Conservation (phyloP, 2,888 invertebrate species). For the Drosophila atripex region DNA sequence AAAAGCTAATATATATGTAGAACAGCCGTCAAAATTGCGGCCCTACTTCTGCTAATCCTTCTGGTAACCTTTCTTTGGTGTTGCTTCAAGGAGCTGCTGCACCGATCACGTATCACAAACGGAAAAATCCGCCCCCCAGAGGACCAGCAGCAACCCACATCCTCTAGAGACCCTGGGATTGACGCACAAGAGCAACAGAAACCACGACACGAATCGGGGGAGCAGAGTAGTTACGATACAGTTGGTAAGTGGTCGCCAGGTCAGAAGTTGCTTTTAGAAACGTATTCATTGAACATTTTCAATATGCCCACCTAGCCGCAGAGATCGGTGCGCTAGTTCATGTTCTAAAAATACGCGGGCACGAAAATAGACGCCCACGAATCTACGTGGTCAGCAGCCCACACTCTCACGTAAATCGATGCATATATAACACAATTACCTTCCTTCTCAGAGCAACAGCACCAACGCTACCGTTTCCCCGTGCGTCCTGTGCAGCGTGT, state of each 20-base stretch:
- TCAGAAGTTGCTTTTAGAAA: background rate
- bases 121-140: conserved; percentile 25
- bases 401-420: conserved; percentile 28
- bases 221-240: conserved; percentile 59
- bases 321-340: conserved; percentile 67
- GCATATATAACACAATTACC: conserved; percentile 27
- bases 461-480: conserved; percentile 83
- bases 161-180: conserved; percentile 24
- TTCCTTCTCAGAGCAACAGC: conserved; percentile 68
- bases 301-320: conserved; percentile 31
- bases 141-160: conserved; percentile 31
- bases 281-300: conserved; percentile 21
- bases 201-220: conserved; percentile 62
- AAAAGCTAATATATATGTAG: conserved; percentile 16
- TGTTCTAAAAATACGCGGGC: conserved; percentile 62
- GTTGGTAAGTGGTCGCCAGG: conserved; percentile 34
- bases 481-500: conserved; percentile 82
- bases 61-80: conserved; percentile 57
- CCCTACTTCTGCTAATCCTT: conserved; percentile 47
- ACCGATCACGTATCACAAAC: conserved; percentile 66
- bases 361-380: conserved; percentile 72
- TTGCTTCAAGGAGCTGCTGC: conserved; percentile 79
- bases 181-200: conserved; percentile 40
- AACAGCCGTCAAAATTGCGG: conserved; percentile 53
- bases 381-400: conserved; percentile 57